These are phyloP conservation scores for Anomalospiza imberbis DNA, from an alignment of 2,797 vertebrate species.

Conservation along the genomic window DNA sequence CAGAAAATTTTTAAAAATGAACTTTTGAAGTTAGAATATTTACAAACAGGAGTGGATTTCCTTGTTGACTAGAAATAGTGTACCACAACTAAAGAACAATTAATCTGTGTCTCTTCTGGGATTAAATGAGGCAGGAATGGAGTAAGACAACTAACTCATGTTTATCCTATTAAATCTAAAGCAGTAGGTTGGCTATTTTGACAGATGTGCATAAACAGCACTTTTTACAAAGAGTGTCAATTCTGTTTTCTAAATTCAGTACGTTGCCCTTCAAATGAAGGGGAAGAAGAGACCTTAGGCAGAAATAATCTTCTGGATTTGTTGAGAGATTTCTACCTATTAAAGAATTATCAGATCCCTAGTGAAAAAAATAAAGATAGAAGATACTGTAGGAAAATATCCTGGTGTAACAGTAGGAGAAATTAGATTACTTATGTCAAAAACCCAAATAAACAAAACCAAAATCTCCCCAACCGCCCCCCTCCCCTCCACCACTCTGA, in stretches of 20 bases:
- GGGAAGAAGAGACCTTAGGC: not conserved
- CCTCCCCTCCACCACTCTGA: fast-evolving
- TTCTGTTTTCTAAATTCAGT: not conserved
- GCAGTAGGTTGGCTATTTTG: not conserved
- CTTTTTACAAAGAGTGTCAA: not conserved
- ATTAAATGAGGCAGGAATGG: not conserved
- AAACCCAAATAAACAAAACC: not conserved
- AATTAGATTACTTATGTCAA: not conserved
- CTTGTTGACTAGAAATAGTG: not conserved
- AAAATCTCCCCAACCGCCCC: fast-evolving
- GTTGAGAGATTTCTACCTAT: not conserved
- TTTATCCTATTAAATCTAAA: not conserved
- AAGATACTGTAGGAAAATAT: not conserved
- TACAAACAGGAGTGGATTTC: not conserved
- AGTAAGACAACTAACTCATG: not conserved
- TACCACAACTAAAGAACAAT: not conserved
- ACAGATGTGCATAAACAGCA: not conserved
- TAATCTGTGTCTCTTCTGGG: not conserved
- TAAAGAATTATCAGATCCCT: not conserved
- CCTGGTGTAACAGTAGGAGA: not conserved
- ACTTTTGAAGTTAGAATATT: not conserved
- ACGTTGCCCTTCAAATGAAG: not conserved
- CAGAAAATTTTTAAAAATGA: not conserved
- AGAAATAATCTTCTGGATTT: not conserved
- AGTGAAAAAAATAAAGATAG: not conserved